Evolutionary conservation across 2,113 vertebrate species (phyloP), one percentile per base, ranked within the genome.

Genomic region (Passerina amoena): DNA sequence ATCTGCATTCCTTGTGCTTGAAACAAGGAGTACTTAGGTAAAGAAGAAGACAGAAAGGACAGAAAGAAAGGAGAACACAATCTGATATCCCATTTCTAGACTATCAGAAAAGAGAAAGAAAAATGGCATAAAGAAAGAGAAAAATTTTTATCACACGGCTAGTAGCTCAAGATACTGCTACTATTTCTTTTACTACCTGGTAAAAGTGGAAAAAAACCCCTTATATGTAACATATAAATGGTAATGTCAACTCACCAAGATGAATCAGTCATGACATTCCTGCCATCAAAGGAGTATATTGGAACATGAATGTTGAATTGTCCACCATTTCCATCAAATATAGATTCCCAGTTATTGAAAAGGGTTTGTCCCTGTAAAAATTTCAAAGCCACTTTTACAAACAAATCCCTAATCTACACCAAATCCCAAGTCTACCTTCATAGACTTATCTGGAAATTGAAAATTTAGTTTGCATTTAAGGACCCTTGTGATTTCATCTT

Each of bases 261-360:
- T 40, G 99, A 98, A 94, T 99, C 98, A 0, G 98, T 98, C 97
- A 99, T 98, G 68, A 99, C 88, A 2, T 99, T 98, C 61, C 98
- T 98, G 20, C 99, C 99, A n/a, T 99, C 99, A 72, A 99, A 99
- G 56, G 99, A 99, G 90, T 99, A 99, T 96, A 99, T 98, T 17
- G 99, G 99, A 97, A 99, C 90, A 6, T 98, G 97, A 66, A 92
- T 31, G 33, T 98, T 98, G 89, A 99, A 98, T 11, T 97, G 98
- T 21, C 98, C 98, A 17, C 98, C 97, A 0, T 97, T 96, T 71
- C 98, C 99, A 42, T 92, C 98, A 97, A 99, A 99, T 75, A 99
- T 98, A 6, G 98, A 98, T 47, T 98, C 98, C 99, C 99, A 99
- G 93, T 98, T 99, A 88, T 92, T 96, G 94, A 99, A 99, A 95